Evolutionary conservation across 2,888 invertebrate genomes (phyloP), one percentile per base, ranked within the genome.

Genomic region (Coleophora flavipennella): DNA sequence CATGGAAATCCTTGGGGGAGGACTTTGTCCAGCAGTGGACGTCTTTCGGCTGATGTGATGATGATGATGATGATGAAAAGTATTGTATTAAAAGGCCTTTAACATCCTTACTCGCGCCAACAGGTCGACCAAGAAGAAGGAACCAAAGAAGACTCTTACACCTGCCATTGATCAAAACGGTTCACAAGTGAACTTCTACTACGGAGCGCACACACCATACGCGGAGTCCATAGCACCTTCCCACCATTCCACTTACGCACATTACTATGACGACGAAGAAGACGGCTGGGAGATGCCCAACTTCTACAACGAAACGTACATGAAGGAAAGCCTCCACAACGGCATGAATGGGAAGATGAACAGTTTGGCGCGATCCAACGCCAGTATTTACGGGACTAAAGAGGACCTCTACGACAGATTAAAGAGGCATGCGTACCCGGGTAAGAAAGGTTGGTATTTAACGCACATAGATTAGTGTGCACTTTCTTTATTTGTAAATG

Each of bases 231-330:
- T 96, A 55, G 96, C 96, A 0, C 96, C 96, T 1, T 96, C 96
- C 6, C 96, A 96, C 74, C 96, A 96, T 66, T 96, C 95, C 35
- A 96, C 96, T 0, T 96, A 96, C 72, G 96, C 96, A 3, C 96
- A 96, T 69, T 96, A 96, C 71, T 96, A 96, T 57, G 96, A 96
- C 65, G 96, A 96, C 56, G 96, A 96, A 66, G 96, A 96, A 74
- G 96, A 96, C 59, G 96, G 96, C 35, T 96, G 96, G 96, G 96
- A 96, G 69, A 96, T 96, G 96, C 96, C 96, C 0, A 96, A 96
- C 76, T 96, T 96, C 76, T 96, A 96, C 80, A 96, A 96, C 70
- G 96, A 96, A 78, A 95, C 96, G 1, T 96, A 96, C 66, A 95
- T 96, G 95, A 96, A 96, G 81, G 95, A 95, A 85, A 90, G 95